Evolutionary conservation across 2,888 invertebrate species (phyloP).

Genomic region (Portevinia maculata): DNA sequence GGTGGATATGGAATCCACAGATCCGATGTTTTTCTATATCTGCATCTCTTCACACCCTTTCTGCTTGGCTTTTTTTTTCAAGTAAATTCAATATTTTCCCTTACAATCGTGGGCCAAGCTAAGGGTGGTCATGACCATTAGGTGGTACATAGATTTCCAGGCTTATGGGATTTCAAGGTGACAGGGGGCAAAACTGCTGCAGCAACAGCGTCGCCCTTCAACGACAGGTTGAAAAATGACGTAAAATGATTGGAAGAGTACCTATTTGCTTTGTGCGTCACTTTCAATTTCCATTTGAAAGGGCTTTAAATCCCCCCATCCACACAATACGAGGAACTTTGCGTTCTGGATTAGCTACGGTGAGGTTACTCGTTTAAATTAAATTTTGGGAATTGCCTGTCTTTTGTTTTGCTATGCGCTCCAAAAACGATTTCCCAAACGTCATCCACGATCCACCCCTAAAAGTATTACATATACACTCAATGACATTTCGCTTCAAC

Average conservation of each 20-base stretch:
- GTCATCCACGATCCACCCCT: conserved; percentile 19
- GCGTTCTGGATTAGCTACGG: conserved; percentile 64
- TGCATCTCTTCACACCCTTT: conserved; percentile 75
- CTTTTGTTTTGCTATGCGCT: conserved; percentile 7
- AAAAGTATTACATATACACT: not conserved
- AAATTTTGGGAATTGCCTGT: conserved; percentile 40
- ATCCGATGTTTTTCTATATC: conserved; percentile 53
- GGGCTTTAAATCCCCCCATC: conserved; percentile 11
- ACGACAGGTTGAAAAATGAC: conserved; percentile 73
- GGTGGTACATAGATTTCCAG: conserved; percentile 54
- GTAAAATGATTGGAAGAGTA: conserved; percentile 65
- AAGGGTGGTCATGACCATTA: conserved; percentile 60
- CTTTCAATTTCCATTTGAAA: conserved; percentile 59
- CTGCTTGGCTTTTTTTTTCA: conserved; percentile 74
- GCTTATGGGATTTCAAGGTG: conserved; percentile 65
- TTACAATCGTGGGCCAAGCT: not conserved
- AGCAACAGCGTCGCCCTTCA: conserved; percentile 4
- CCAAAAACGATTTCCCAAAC: conserved; percentile 42
- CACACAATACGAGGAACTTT: conserved; percentile 8
- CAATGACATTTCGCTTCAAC: conserved; percentile 44
- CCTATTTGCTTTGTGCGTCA: conserved; percentile 24
- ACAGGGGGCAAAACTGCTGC: too few relatives aligned
- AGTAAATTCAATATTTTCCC: conserved; percentile 73
- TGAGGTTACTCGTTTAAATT: conserved; percentile 65
- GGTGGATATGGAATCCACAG: conserved; percentile 66